Evolutionary conservation across 30 jellyfish, hydroid and myxozoan species (phyloP).

Genomic region (Nemopilema nomurai): DNA sequence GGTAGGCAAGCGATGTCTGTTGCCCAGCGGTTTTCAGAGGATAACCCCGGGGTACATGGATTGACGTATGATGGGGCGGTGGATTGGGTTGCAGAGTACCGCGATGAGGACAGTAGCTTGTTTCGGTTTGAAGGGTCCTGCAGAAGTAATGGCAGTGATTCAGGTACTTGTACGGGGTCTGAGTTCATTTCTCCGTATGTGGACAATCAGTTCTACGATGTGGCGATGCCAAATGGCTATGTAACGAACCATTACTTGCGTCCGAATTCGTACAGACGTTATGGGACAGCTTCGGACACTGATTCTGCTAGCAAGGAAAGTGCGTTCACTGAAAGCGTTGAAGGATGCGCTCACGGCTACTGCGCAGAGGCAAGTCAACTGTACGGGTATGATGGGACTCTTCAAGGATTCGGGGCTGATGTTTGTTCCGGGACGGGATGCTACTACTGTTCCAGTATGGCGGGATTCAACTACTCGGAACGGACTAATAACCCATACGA

Average conservation of each 20-base stretch:
- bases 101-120: neutral
- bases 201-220: neutral
- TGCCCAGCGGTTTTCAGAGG: neutral
- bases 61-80: neutral
- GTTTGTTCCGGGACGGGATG: neutral
- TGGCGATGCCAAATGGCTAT: neutral
- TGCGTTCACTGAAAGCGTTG: conserved; percentile 26
- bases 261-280: neutral
- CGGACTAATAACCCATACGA: neutral
- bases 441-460: neutral
- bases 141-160: conserved; percentile 47
- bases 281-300: neutral
- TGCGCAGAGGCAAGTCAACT: neutral
- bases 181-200: conserved; percentile 16
- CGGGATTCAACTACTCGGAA: neutral
- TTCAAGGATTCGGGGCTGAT: neutral
- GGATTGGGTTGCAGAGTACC: neutral
- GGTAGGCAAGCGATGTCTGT: neutral
- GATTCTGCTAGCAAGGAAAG: conserved; percentile 39
- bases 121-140: neutral
- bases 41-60: neutral
- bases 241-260: neutral
- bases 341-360: conserved; percentile 4
- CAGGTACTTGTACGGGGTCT: conserved; percentile 59
- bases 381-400: neutral